phyloP scores from a whole-genome alignment of 2,797 vertebrate species.

The Lutjanus campechanus region DNA sequence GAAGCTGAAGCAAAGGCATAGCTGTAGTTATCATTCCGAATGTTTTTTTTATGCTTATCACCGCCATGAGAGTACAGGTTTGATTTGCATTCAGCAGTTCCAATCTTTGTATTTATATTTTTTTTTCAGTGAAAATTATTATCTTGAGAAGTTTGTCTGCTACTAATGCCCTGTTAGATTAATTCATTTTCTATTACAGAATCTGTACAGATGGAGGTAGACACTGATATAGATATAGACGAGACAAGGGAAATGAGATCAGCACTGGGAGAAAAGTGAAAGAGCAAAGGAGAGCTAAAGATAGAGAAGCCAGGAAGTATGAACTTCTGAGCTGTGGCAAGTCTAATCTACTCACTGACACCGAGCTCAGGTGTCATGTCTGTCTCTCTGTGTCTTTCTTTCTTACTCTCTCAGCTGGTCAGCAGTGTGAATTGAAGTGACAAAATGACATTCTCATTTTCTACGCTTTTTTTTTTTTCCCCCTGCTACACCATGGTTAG shows the following conservation, averaged over 20 bases:
- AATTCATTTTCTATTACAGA: not conserved
- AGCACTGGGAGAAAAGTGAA: constrained; percentile 1
- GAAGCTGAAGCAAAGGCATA: not conserved
- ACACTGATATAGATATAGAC: constrained; percentile 9
- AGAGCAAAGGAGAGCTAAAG: constrained; percentile 46
- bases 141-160: not conserved
- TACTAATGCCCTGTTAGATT: not conserved
- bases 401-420: constrained; percentile 35
- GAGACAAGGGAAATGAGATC: constrained; percentile 8
- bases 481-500: constrained; percentile 18
- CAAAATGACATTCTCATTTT: constrained; percentile 56
- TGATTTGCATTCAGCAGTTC: not conserved
- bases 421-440: constrained; percentile 60
- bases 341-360: constrained; percentile 67
- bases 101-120: not conserved
- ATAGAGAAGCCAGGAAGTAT: constrained; percentile 43
- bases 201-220: not conserved
- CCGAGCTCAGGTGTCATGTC: constrained; percentile 52
- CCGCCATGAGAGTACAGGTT: not conserved
- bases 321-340: constrained; percentile 47
- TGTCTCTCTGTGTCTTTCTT: constrained; percentile 14
- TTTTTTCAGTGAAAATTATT: not conserved
- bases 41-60: constrained; percentile 1
- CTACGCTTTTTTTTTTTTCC: not conserved
- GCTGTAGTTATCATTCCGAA: not conserved